Evolutionary conservation across 2,888 invertebrate species (phyloP), one percentile per base, ranked within the genome.

Genomic region (Apomyelois bistriatella): DNA sequence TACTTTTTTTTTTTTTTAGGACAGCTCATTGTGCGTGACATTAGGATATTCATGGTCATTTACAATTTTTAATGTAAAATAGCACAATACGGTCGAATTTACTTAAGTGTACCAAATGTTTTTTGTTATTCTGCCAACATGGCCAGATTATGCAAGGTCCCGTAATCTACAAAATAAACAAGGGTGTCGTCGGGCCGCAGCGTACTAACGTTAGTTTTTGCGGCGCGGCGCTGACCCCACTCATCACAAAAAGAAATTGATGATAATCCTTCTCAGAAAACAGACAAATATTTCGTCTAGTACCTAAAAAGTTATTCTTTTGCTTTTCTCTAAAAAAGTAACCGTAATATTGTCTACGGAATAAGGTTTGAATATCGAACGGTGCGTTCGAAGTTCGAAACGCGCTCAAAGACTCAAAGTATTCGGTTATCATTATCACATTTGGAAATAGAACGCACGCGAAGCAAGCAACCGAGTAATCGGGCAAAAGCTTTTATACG

Each of bases 361-460:
- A 38, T 13, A 43, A 36, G 4, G 48, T 60, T 55, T 55, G 41
- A 60, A 58, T 58, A 56, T 60, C 56, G 58, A 60, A 58, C 60
- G 52, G 52, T 58, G 57, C 54, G 57, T 57, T 53, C 10, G 48
- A 58, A 47, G n/a, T n/a, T n/a, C n/a, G n/a, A n/a, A n/a, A n/a
- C n/a, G 35, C 51, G 42, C 38, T 50, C 53, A 49, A 53, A 51
- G 79, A 28, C 38, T 53, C 53, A 47, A 55, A 52, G 79, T 79
- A 84, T 80, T 81, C 84, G 80, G 82, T 86, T 87, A 87, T 85
- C 87, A 87, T 86, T 86, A 88, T 85, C 87, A 85, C 86, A 78
- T 86, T 85, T 81, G 82, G 83, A 87, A 86, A 87, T 85, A 83
- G 87, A 86, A 87, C 86, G 85, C 89, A 87, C 86, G 86, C 88